phyloP scores from a whole-genome alignment of 2,113 vertebrate species.

The Gyps fulvus region DNA sequence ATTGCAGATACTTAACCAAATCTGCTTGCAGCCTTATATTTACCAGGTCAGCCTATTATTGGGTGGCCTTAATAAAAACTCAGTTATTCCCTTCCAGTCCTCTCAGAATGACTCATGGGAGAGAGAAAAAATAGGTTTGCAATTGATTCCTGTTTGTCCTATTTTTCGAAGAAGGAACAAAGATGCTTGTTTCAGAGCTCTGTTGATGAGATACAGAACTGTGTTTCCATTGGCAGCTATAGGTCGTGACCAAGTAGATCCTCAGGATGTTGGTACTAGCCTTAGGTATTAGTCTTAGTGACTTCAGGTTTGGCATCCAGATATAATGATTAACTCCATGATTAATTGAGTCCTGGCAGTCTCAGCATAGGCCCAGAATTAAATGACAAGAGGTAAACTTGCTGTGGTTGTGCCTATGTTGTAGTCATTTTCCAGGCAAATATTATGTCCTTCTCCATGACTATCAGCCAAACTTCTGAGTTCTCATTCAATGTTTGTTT shows the following conservation, averaged over 20 bases:
- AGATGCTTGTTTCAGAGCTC: not conserved
- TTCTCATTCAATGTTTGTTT: not conserved
- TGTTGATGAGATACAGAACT: not conserved
- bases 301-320: not conserved
- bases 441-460: not conserved
- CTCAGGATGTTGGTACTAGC: not conserved
- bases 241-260: not conserved
- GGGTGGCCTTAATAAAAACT: not conserved
- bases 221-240: not conserved
- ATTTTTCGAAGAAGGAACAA: not conserved
- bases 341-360: not conserved
- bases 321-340: not conserved
- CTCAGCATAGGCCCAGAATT: not conserved
- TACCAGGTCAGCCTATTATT: not conserved
- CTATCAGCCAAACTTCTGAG: not conserved
- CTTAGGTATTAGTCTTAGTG: not conserved
- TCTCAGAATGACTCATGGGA: not conserved
- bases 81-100: not conserved
- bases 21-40: not conserved
- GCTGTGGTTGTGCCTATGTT: not conserved
- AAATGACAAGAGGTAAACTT: not conserved
- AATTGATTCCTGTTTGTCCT: not conserved
- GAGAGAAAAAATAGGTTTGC: not conserved
- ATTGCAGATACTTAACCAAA: not conserved
- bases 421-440: not conserved